Base-by-base conservation (phyloP, 2,797 vertebrate species). In the Poeciliopsis gracilis region DNA sequence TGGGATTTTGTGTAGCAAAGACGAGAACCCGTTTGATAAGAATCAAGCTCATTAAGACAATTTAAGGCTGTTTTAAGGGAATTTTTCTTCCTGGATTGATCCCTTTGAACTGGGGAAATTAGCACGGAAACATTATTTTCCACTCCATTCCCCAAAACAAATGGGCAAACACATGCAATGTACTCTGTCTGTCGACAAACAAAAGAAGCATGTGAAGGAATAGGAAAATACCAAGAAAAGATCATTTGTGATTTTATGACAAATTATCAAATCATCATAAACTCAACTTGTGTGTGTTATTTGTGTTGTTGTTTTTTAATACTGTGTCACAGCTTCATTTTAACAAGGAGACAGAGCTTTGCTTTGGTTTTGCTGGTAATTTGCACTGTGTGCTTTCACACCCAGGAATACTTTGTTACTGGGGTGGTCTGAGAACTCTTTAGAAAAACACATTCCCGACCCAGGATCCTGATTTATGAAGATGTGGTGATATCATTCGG, bases 51-150 rank as follows among this genome's bases (percentile, higher is more conserved):
- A 80, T 77, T 91, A 84, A 90, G 82, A 92, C 80, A 90, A 94
- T 94, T 92, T 90, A 82, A 91, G 90, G 89, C 84, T 83, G 84
- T 92, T 94, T 91, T 88, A 85, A 28, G 72, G 86, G 83, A 89
- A 90, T 86, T 87, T 89, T 86, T 89, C 86, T 83, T 72, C 75
- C 78, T 47, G 74, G 86, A 91, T 89, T 87, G 86, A 88, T 90
- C 84, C 79, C 84, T 94, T 93, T 93, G 90, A 94, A 91, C 86
- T 84, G 70, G 84, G 86, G 87, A 91, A 92, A 93, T 93, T 92
- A 91, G 89, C 87, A 90, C 77, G 61, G 79, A 90, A 92, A 89
- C 75, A 72, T 69, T 79, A 89, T 93, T 92, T 93, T 92, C 91
- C 87, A 90, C 86, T 84, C 71, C 86, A 86, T 87, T 91, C 84